Conservation (phyloP, 2,888 invertebrate species). For the Balanococcus diminutus region DNA sequence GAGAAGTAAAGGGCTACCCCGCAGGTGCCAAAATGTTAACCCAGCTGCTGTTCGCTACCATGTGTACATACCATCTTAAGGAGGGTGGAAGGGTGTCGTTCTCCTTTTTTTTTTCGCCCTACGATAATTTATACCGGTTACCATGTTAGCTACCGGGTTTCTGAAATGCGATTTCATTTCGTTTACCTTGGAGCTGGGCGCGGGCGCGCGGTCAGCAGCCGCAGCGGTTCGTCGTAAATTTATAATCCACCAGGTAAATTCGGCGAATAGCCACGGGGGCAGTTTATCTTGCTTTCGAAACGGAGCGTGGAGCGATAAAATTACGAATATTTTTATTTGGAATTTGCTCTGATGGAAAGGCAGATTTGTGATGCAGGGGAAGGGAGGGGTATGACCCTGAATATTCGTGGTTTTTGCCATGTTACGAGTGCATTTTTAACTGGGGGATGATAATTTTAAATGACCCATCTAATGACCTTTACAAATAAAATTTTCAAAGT, state of each 20-base stretch:
- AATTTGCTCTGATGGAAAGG: background rate
- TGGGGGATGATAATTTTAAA: no score
- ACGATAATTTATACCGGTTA: slow-evolving; percentile 52
- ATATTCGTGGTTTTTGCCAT: no score
- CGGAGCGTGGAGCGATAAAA: background rate
- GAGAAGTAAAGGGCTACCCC: slow-evolving; percentile 47
- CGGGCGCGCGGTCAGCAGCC: background rate
- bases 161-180: slow-evolving; percentile 37
- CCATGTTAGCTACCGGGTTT: slow-evolving; percentile 51
- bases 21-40: slow-evolving; percentile 52
- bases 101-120: slow-evolving; percentile 30
- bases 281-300: background rate
- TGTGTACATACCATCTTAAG: slow-evolving; percentile 44
- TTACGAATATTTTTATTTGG: background rate
- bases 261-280: background rate
- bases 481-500: no score
- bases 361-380: background rate
- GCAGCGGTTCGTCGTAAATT: background rate
- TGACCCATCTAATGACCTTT: no score
- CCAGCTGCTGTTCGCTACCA: slow-evolving; percentile 52
- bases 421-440: no score
- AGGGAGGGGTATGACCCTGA: background rate
- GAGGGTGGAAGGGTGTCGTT: slow-evolving; percentile 45
- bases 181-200: background rate
- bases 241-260: slow-evolving; percentile 36